phyloP scores from a whole-genome alignment of 2,888 invertebrate genomes.

The Halictus ligatus region DNA sequence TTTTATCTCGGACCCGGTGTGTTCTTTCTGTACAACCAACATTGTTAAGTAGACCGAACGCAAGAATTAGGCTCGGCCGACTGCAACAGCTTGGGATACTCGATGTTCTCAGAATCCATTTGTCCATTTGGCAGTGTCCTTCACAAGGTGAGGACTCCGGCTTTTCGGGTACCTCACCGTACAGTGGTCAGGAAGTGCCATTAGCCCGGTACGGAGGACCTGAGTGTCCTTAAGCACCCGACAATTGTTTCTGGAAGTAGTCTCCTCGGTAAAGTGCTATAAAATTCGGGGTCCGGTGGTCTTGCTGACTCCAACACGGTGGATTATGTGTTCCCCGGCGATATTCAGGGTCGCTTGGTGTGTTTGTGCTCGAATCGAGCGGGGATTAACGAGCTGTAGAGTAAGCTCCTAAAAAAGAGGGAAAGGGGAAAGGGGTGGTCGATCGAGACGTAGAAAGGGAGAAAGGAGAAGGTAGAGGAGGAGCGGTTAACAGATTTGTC shows the following conservation, averaged over 20 bases:
- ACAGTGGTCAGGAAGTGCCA: too few species aligned
- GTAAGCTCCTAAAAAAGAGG: constrained; percentile 16
- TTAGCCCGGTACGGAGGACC: too few species aligned
- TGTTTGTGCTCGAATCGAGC: constrained; percentile 42
- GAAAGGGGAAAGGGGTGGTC: not conserved
- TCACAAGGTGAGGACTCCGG: too few species aligned
- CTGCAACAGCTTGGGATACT: not conserved
- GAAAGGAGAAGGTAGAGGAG: not conserved
- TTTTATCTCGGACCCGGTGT: not conserved
- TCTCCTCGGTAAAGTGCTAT: not conserved
- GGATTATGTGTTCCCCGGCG: constrained; percentile 13
- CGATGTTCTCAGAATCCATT: not conserved
- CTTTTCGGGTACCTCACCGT: too few species aligned
- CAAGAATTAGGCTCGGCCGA: not conserved
- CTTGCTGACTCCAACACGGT: not conserved
- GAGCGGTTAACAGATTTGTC: constrained; percentile 47
- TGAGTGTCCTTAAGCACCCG: not conserved
- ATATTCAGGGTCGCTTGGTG: constrained; percentile 14
- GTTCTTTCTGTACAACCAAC: too few species aligned
- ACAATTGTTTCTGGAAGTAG: not conserved
- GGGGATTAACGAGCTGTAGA: constrained; percentile 49
- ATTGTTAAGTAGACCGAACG: not conserved
- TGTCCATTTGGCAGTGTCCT: too few species aligned
- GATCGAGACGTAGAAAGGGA: not conserved
- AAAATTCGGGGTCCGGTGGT: not conserved